Base-by-base conservation (phyloP, 2,113 vertebrate species). In the Seriola quinqueradiata region DNA sequence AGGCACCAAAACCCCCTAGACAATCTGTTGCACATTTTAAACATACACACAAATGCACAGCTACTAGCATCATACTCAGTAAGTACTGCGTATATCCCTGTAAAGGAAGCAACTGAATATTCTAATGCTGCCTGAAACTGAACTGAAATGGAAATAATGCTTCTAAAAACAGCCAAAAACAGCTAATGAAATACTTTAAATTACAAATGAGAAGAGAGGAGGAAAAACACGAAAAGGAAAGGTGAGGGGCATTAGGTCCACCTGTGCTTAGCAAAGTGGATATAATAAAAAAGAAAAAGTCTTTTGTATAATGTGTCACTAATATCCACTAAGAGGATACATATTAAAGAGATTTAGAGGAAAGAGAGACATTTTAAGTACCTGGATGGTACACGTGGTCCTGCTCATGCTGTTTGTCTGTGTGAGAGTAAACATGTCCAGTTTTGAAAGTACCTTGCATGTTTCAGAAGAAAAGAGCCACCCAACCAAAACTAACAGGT, bases 401-500 rank as follows among this genome's bases (percentile, higher is more conserved):
- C 46, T 38, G 70, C 59, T 79, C 44, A 34, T 83, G 68, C 52
- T 87, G 77, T 75, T 81, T 23, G 17, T 61, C 38, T 25, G 9
- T 38, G 19, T 42, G 36, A 79, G 68, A 23, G 60, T 65, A 70
- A 79, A 70, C 42, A 65, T 40, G 36, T 46, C 38, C 36, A 63
- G 52, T 25, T 84, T 34, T 50, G 40, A 73, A 83, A 77, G 84
- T 69, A 93, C 89, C 82, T 89, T 75, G 93, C 81, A 57, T 87
- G 89, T 87, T 65, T 87, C 84, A 88, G 72, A 72, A 84, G 83
- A 96, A 80, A 94, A 88, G 95, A 96, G 85, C 84, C 90, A 93
- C 23, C 50, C 92, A 89, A 77, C 92, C 93, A 92, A 94, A 93
- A 93, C 82, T 95, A 96, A 96, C 85, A 84, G 68, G 91, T 91